A percentile compares a stretch with the other conserved stretches of the same genome.
These are phyloP conservation scores for Belonocnema kinseyi DNA, from an alignment of 1,140 invertebrate genomes.

Conservation along the genomic window DNA sequence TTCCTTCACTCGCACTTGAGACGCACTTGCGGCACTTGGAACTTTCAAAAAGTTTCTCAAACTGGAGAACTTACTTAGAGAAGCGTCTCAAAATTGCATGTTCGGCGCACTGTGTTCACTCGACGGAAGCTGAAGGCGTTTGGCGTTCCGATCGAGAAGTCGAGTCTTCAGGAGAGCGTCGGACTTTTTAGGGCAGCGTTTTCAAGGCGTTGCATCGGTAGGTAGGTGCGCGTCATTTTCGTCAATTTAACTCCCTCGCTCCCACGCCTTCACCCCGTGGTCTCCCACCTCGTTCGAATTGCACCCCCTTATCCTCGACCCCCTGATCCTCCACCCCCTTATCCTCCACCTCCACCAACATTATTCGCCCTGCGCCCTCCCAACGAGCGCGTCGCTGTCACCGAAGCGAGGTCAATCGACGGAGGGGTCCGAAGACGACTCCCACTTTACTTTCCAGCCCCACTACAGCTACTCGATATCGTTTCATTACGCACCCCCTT, in stretches of 20 bases:
- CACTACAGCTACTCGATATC: slow-evolving; percentile 70
- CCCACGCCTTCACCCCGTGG: slow-evolving; percentile 36
- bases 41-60: not conserved
- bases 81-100: slow-evolving; percentile 12
- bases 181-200: slow-evolving; percentile 54
- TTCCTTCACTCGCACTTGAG: slow-evolving; percentile 3
- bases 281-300: slow-evolving; percentile 39
- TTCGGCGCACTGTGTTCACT: slow-evolving; percentile 2
- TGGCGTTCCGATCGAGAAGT: slow-evolving; percentile 15
- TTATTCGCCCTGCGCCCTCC: slow-evolving; percentile 44
- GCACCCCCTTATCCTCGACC: slow-evolving; percentile 16
- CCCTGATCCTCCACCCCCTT: slow-evolving; percentile 13
- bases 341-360: slow-evolving; percentile 40
- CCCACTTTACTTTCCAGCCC: slow-evolving; percentile 52
- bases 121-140: not conserved
- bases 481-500: slow-evolving; percentile 72
- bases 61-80: slow-evolving; percentile 20
- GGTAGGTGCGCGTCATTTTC: slow-evolving; percentile 67
- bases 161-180: slow-evolving; percentile 15
- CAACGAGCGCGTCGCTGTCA: slow-evolving; percentile 41
- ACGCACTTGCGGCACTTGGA: not conserved
- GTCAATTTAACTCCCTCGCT: slow-evolving; percentile 67
- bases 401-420: slow-evolving; percentile 73
- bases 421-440: slow-evolving; percentile 70
- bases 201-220: slow-evolving; percentile 56